Conservation (phyloP, 2,113 vertebrate genomes). For the Mirza zaza region DNA sequence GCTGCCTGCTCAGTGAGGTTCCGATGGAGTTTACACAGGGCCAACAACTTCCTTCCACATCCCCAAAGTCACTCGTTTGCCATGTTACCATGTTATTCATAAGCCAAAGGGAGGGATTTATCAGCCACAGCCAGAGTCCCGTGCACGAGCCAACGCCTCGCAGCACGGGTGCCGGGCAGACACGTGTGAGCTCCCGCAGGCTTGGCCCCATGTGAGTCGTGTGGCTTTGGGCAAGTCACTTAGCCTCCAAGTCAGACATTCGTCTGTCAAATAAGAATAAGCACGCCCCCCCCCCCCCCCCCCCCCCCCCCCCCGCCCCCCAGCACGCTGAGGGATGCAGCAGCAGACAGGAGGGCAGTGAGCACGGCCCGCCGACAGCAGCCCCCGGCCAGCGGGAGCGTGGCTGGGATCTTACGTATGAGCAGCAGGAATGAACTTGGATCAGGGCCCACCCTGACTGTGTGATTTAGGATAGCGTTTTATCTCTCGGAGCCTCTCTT, state of each 20-base stretch:
- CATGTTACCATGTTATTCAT: background rate
- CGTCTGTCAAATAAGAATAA: background rate
- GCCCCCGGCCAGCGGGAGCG: accelerated
- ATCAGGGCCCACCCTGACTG: too few relatives aligned
- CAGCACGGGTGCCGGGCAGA: accelerated
- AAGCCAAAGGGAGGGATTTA: slow-evolving; percentile 36
- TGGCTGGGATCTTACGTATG: accelerated
- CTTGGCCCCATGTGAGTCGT: accelerated
- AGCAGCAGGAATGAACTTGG: background rate
- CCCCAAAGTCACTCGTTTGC: slow-evolving; percentile 43
- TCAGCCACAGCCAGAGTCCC: background rate
- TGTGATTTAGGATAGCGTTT: background rate
- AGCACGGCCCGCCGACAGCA: accelerated
- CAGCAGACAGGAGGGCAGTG: accelerated
- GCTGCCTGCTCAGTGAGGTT: background rate
- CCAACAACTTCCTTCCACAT: slow-evolving; percentile 42
- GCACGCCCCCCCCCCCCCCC: accelerated
- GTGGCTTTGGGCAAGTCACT: background rate
- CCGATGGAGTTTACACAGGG: slow-evolving; percentile 48
- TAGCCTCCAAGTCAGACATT: background rate
- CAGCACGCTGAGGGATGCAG: too few relatives aligned
- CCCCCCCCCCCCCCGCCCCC: accelerated
- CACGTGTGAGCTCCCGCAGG: accelerated
- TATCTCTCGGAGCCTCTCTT: background rate
- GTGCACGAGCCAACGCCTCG: accelerated